Conservation (phyloP, 2,797 vertebrate species). For the Melanitta fusca region DNA sequence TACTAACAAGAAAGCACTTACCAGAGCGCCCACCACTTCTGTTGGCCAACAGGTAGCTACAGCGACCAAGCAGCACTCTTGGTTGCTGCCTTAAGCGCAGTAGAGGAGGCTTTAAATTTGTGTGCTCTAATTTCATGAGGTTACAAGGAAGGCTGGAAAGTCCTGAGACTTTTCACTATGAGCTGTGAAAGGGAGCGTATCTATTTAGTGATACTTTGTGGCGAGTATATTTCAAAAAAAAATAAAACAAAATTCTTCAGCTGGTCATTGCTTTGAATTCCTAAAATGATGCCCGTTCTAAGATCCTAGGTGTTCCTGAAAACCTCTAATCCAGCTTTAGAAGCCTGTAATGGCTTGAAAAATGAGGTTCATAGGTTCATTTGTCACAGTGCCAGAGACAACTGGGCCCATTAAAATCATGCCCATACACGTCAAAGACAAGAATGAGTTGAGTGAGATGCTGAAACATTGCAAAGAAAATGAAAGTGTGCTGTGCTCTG, state of each 20-base stretch:
- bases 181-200: background rate
- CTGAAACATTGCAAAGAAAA: background rate
- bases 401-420: background rate
- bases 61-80: background rate
- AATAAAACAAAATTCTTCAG: background rate
- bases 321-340: constrained; percentile 9
- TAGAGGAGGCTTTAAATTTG: background rate
- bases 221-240: background rate
- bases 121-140: background rate
- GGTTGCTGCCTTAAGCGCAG: background rate
- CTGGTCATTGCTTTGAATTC: background rate
- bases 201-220: background rate
- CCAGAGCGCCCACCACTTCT: background rate
- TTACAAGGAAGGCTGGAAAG: background rate
- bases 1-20: background rate
- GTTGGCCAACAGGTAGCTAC: background rate
- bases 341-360: background rate
- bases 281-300: background rate
- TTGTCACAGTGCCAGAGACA: constrained; percentile 6
- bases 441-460: background rate
- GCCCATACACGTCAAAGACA: background rate
- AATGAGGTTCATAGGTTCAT: background rate
- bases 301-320: background rate
- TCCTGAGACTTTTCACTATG: background rate
- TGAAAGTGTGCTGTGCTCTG: background rate